These are phyloP conservation scores for Cyanoliseus patagonus DNA, from an alignment of 2,113 vertebrate genomes.

Conservation along the genomic window DNA sequence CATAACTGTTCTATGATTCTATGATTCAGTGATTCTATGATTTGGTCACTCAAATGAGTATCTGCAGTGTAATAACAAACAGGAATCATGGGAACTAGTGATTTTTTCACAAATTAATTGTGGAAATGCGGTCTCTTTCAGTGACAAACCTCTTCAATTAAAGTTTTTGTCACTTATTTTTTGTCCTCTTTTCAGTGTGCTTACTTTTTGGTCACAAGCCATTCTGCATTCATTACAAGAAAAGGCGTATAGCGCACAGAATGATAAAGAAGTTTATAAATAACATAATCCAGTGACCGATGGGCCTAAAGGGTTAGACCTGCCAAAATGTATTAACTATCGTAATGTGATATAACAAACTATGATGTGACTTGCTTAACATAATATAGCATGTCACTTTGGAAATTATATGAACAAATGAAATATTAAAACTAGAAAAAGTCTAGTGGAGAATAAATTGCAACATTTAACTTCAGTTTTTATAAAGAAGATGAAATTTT, in stretches of 20 bases:
- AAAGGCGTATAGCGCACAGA: not conserved
- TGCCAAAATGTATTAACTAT: conserved; percentile 23
- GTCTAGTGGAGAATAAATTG: not conserved
- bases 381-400: not conserved
- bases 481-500: not conserved
- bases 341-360: not conserved
- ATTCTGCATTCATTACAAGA: conserved; percentile 6
- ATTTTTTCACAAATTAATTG: not conserved
- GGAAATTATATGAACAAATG: conserved; percentile 3
- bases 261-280: conserved; percentile 9
- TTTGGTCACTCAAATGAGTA: not conserved
- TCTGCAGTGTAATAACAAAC: not conserved
- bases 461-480: not conserved
- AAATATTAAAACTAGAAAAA: not conserved
- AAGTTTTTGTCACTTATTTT: not conserved
- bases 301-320: not conserved
- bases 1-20: no score
- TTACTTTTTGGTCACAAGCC: not conserved
- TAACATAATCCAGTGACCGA: conserved; percentile 11
- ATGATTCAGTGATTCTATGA: not conserved
- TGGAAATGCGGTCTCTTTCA: not conserved
- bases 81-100: not conserved
- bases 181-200: not conserved
- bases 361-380: not conserved
- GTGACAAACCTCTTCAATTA: not conserved